Evolutionary conservation across 2,797 vertebrate genomes (phyloP).

Genomic region (Phaenicophaeus curvirostris): DNA sequence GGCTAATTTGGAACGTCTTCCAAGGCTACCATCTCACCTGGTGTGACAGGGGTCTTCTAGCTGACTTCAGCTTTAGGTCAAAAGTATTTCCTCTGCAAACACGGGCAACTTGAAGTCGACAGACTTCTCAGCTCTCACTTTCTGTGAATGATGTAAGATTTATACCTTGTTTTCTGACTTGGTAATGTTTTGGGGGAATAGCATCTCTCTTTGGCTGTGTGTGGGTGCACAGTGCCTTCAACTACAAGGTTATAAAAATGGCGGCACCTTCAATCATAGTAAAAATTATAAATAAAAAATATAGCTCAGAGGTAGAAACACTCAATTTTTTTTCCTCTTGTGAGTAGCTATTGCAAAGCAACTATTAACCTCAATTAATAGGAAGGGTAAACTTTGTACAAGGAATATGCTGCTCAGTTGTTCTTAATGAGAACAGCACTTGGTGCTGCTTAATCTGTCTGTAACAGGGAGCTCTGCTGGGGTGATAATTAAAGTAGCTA

Average conservation of each 20-base stretch:
- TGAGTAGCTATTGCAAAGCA: conserved; percentile 12
- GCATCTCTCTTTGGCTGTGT: not conserved
- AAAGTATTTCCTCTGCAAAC: not conserved
- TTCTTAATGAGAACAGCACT: conserved; percentile 10
- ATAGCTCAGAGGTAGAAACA: not conserved
- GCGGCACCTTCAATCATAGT: not conserved
- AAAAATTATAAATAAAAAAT: not conserved
- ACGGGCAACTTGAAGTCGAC: not conserved
- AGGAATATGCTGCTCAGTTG: conserved; percentile 20
- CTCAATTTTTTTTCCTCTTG: not conserved
- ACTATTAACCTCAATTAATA: conserved; percentile 51
- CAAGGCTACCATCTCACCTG: not conserved
- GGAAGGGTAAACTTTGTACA: conserved; percentile 9
- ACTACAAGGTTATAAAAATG: not conserved
- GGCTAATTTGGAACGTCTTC: not conserved
- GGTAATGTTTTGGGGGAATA: not conserved
- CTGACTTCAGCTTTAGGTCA: not conserved
- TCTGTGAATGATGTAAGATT: not conserved
- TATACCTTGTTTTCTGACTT: not conserved
- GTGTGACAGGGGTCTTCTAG: not conserved
- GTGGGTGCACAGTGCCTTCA: not conserved
- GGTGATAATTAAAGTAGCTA: conserved; percentile 26
- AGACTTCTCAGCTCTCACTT: not conserved
- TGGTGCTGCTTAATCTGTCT: not conserved
- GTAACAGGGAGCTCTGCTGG: conserved; percentile 1